Base-by-base conservation (phyloP, 92 coral and sea anemone species). In the Pocillopora grandis region DNA sequence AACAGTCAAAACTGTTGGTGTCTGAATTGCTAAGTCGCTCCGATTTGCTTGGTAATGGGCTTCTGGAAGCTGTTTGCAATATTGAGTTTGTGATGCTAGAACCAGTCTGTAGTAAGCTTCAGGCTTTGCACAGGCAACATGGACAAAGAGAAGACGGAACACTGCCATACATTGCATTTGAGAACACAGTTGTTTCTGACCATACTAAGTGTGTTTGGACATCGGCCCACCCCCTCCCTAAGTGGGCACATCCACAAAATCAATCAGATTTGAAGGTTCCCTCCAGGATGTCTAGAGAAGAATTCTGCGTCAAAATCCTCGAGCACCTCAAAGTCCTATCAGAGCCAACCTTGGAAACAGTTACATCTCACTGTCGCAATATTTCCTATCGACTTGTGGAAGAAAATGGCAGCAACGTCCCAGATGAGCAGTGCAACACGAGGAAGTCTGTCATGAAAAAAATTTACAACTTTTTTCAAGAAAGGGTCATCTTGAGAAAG, bases 291-390 rank as follows among this genome's bases (percentile, higher is more conserved):
- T 14, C 64, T 1, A 76, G 75, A 31, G 58, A 58, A 71, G 56
- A 17, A 58, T 57, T 57, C 21, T 49, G 27, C 37, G 12, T 18
- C 9, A 37, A 27, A 11, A 62, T 71, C 57, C 77, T 80, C 12
- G 20, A 15, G 27, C 57, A 49, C 20, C 94, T 93, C 10, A 79
- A 85, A 10, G 76, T 91, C 60, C 37, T 90, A 16, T 37, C 71
- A 61, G 57, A 77, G 12, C 98, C 98, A 21, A 71, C 84, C 10
- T 49, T 82, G 5, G 93, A 90, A 14, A 61, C 84, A 71, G 96
- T 95, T 17, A 81, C 85, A 19, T 66, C 78, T 33, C 96, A 95
- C 55, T 92, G 94, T 67, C 72, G 69, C 62, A 92, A 87, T 65
- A 59, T 95, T 36, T 92, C 86, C 67, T 56, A 33, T 12, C 76